These are phyloP conservation scores for Vanessa tameamea DNA, from an alignment of 1,140 invertebrate genomes.

Conservation along the genomic window DNA sequence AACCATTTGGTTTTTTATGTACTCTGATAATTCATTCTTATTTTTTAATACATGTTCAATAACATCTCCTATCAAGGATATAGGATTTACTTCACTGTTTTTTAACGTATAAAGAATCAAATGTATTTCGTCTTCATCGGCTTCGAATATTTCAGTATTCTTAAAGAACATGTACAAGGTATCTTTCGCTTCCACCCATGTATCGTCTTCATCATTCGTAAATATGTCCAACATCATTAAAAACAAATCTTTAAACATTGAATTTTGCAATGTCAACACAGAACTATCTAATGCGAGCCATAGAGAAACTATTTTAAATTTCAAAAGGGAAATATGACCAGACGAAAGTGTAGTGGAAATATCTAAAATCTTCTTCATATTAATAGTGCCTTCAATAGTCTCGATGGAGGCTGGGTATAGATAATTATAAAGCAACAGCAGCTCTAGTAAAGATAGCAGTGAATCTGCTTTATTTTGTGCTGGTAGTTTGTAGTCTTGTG, in stretches of 20 bases:
- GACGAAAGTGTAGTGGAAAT: slow-evolving; percentile 60
- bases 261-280: slow-evolving; percentile 80
- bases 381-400: slow-evolving; percentile 68
- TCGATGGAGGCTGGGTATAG: slow-evolving; percentile 81
- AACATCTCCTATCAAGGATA: slow-evolving; percentile 62
- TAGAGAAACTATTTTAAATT: slow-evolving; percentile 85
- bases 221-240: slow-evolving; percentile 82
- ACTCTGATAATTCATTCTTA: slow-evolving; percentile 54
- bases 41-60: slow-evolving; percentile 66
- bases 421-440: slow-evolving; percentile 81
- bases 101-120: slow-evolving; percentile 83
- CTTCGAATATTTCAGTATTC: slow-evolving; percentile 83
- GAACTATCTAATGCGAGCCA: slow-evolving; percentile 82
- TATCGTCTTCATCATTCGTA: slow-evolving; percentile 71
- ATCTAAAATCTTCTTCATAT: slow-evolving; percentile 77
- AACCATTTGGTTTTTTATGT: slow-evolving; percentile 58
- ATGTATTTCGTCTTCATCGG: slow-evolving; percentile 83
- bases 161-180: slow-evolving; percentile 81
- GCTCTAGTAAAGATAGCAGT: slow-evolving; percentile 78
- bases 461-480: slow-evolving; percentile 63
- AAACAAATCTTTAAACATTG: slow-evolving; percentile 82
- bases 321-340: slow-evolving; percentile 77
- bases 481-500: slow-evolving; percentile 60
- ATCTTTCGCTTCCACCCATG: slow-evolving; percentile 68
- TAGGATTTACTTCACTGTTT: slow-evolving; percentile 53